Evolutionary conservation across 2,113 vertebrate genomes (phyloP).

Genomic region (Noturus placidus): DNA sequence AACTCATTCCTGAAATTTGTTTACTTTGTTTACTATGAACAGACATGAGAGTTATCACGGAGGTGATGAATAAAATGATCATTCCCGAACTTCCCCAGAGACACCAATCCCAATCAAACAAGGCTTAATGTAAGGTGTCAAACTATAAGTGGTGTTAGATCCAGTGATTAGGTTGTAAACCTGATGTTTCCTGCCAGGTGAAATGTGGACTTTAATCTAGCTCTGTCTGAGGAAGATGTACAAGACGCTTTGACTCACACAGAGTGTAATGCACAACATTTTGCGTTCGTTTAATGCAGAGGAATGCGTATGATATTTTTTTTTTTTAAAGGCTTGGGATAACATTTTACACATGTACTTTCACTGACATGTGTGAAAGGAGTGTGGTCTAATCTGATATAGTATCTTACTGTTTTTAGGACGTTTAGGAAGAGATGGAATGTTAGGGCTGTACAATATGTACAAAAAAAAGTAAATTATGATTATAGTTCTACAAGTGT

Average conservation of each 20-base stretch:
- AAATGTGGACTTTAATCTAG: background rate
- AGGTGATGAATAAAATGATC: background rate
- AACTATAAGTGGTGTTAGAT: background rate
- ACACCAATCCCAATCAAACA: background rate
- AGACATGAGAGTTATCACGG: background rate
- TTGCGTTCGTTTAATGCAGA: background rate
- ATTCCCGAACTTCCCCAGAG: background rate
- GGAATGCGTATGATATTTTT: background rate
- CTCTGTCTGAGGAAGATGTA: background rate
- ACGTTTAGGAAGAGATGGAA: background rate
- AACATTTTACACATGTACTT: background rate
- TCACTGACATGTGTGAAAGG: background rate
- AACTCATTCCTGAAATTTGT: background rate
- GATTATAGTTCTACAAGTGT: background rate
- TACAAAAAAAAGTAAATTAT: background rate
- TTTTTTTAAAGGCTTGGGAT: background rate
- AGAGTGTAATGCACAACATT: background rate
- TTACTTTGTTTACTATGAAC: background rate
- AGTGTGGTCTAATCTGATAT: background rate
- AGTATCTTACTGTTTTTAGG: background rate
- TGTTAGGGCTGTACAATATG: background rate
- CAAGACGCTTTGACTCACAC: background rate
- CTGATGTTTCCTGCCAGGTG: background rate
- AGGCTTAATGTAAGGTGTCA: background rate
- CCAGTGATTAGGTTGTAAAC: background rate